Base-by-base conservation (phyloP, 2,113 vertebrate genomes). In the Prionailurus viverrinus region DNA sequence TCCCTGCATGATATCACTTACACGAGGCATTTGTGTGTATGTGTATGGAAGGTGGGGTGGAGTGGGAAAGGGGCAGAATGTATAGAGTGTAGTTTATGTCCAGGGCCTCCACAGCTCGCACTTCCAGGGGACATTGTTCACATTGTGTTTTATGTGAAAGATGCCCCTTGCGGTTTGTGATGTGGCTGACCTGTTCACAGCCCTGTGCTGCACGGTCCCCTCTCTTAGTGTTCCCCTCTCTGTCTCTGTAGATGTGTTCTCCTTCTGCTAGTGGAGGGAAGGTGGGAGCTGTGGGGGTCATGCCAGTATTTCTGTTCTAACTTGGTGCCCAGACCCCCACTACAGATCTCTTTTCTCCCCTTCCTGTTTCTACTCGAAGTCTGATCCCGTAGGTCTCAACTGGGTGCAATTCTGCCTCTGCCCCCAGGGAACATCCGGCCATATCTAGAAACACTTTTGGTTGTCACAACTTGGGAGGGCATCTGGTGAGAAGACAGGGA, bases 31-130 rank as follows among this genome's bases (percentile, higher is more conserved):
- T 71, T 36, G 5, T 85, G 51, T 86, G 61, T 69, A 15, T 53
- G 21, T 87, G 27, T 92, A 12, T 66, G 63, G 91, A 73, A 21
- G 39, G 65, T 31, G 66, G 55, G 29, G 58, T 15, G 19, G 58
- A 81, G 65, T 61, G 58, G 81, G 51, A 69, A 94, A 66, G 33
- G 41, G 53, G 36, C 84, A 97, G n/a, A 71, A 94, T 51, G 65
- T 53, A 31, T 61, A 68, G 82, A 89, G 1, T 63, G 39, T 88
- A 66, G n/a, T 33, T 82, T 68, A 1, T 61, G 36, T 79, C 61
- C 41, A 79, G 66, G 68, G 31, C 41, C 13, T 69, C 11, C 73
- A 68, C 66, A 39, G 25, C 10, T n/a, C 19, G 45, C 65, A 76
- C 16, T 51, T 63, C 31, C 45, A 84, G 79, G 66, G 73, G 29